Evolutionary conservation across 2,113 vertebrate genomes (phyloP).

Genomic region (Platichthys stellatus): DNA sequence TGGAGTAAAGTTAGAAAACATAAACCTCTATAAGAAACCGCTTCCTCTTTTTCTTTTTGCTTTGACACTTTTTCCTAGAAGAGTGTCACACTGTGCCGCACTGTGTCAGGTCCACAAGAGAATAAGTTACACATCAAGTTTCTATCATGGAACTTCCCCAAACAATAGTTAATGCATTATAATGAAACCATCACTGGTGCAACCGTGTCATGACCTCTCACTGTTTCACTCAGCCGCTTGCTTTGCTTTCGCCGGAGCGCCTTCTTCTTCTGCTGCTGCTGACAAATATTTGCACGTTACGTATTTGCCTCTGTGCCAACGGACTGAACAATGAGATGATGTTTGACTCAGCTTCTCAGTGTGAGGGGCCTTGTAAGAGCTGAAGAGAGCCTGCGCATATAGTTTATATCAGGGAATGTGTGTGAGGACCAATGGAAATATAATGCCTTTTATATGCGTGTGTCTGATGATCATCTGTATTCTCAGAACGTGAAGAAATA

Average conservation of each 20-base stretch:
- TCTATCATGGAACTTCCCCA: constrained; percentile 87
- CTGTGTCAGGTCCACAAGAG: not conserved
- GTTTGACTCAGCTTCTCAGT: constrained; percentile 39
- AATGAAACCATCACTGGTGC: constrained; percentile 71
- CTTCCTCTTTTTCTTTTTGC: constrained; percentile 3
- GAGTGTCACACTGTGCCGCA: no score
- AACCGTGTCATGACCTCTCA: constrained; percentile 31
- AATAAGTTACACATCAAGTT: constrained; percentile 65
- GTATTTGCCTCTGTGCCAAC: constrained; percentile 63
- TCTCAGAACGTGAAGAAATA: constrained; percentile 54
- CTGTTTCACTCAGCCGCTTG: constrained; percentile 37
- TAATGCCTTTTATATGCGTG: constrained; percentile 39
- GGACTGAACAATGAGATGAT: constrained; percentile 30
- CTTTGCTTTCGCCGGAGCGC: constrained; percentile 41
- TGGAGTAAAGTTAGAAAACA: constrained; percentile 30
- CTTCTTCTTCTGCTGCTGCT: constrained; percentile 55
- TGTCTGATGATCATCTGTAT: constrained; percentile 50
- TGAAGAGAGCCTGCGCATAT: constrained; percentile 32
- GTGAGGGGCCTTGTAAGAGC: constrained; percentile 63
- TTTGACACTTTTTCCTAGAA: constrained; percentile 1
- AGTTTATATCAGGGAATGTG: constrained; percentile 63
- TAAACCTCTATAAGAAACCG: constrained; percentile 17
- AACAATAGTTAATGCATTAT: constrained; percentile 91
- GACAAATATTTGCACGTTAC: constrained; percentile 57
- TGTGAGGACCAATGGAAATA: constrained; percentile 45